Evolutionary conservation across 2,797 vertebrate species (phyloP), one percentile per base, ranked within the genome.

Genomic region (Molossus molossus): DNA sequence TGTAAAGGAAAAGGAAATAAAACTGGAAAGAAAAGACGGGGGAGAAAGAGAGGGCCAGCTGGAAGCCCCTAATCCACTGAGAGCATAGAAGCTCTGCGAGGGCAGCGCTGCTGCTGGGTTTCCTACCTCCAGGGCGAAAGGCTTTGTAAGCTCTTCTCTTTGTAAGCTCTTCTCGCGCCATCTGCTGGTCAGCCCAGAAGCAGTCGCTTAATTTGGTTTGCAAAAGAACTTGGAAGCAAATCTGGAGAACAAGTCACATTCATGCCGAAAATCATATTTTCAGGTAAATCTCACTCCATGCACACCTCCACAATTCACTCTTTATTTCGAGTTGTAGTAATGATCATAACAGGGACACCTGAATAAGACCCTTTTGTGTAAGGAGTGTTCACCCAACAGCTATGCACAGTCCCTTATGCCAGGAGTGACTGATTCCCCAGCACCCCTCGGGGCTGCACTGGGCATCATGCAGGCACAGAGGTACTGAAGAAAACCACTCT

Each of bases 141-240:
- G 50, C 86, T 77, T 94, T 89, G 55, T 33, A 21, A n/a, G 6
- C 37, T 91, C 95, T 73, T 96, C 86, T 40, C 86, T 77, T 94
- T 89, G 55, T 33, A 21, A n/a, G 6, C 37, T 91, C 95, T 73
- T 96, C 86, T 94, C 25, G 86, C 80, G 29, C 91, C 96, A 95
- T 73, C 97, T 96, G 55, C 96, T 95, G 96, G 33, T 18, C 25
- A 1, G 2, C 13, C 0, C 11, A 12, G 48, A 50, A 83, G 55
- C 33, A 69, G 45, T 23, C 9, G 0, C 45, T 88, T 73, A 58
- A 73, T 45, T 92, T 60, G 45, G 27, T 81, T 93, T 18, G 3
- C 64, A 1, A 84, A 73, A 27, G 18, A 12, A 5, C 9, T 23
- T 50, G 2, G 57, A 77, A 48, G 29, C 2, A 0, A 27, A 55